phyloP scores from a whole-genome alignment of 2,797 vertebrate genomes.

The Balearica regulorum region DNA sequence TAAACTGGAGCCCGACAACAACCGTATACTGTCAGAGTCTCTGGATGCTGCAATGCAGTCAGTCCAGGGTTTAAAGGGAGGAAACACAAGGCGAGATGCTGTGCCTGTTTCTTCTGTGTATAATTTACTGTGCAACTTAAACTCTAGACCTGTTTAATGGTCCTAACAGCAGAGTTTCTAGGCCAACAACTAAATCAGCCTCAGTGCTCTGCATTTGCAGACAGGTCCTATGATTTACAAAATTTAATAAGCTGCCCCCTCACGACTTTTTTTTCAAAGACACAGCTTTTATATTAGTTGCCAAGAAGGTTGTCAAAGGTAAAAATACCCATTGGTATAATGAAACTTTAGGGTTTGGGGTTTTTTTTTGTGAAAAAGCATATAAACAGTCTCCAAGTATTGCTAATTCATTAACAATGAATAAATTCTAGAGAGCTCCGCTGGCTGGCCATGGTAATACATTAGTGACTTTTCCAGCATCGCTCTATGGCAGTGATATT shows the following conservation, averaged over 20 bases:
- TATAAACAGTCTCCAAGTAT: slow-evolving; percentile 4
- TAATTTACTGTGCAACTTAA: slow-evolving; percentile 66
- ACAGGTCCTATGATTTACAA: slow-evolving; percentile 65
- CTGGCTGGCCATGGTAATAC: background rate
- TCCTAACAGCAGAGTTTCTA: slow-evolving; percentile 65
- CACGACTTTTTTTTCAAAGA: slow-evolving; percentile 10
- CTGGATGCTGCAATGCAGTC: background rate
- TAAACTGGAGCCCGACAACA: background rate
- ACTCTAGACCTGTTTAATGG: slow-evolving; percentile 65
- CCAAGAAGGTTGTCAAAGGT: slow-evolving; percentile 52
- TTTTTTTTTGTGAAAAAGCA: background rate
- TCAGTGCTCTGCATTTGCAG: slow-evolving; percentile 42
- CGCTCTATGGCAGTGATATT: slow-evolving; percentile 36
- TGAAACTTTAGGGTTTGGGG: background rate
- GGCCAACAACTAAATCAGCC: slow-evolving; percentile 64
- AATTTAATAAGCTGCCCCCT: slow-evolving; percentile 63
- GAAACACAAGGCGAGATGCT: background rate
- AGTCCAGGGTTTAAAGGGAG: background rate
- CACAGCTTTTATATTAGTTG: slow-evolving; percentile 21
- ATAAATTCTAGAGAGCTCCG: slow-evolving; percentile 27
- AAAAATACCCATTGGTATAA: slow-evolving; percentile 14
- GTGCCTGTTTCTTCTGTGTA: slow-evolving; percentile 32
- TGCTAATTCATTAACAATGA: slow-evolving; percentile 60
- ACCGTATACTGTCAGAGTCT: background rate
- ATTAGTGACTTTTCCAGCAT: slow-evolving; percentile 19